Conservation (phyloP, 1,140 invertebrate species). For the Drosophila ohnishii region DNA sequence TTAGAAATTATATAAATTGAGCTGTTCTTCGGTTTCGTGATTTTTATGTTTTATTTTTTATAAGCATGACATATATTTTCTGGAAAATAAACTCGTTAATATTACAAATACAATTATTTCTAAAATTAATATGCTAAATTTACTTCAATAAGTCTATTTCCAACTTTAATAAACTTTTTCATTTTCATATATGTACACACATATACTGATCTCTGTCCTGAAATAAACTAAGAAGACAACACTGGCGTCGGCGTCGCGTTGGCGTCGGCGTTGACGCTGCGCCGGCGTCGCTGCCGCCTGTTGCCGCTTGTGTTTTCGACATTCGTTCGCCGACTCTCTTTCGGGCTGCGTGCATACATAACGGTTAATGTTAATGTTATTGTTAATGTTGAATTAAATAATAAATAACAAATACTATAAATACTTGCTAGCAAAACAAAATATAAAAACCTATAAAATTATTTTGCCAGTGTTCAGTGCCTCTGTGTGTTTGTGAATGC, state of each 20-base stretch:
- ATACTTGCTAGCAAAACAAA: slow-evolving; percentile 15
- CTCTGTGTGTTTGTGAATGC: slow-evolving; percentile 39
- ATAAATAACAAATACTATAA: slow-evolving; percentile 21
- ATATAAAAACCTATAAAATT: slow-evolving; percentile 9
- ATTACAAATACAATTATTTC: too few species aligned
- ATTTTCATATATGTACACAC: background rate
- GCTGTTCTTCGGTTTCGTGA: too few species aligned
- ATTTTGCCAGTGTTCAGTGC: slow-evolving; percentile 6
- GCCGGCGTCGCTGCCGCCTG: slow-evolving; percentile 44
- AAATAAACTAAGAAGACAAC: background rate
- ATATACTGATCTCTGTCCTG: background rate
- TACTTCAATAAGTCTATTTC: too few species aligned
- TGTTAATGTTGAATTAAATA: slow-evolving; percentile 45
- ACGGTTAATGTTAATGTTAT: slow-evolving; percentile 52
- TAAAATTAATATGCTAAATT: too few species aligned
- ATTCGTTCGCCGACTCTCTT: slow-evolving; percentile 70
- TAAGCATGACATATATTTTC: too few species aligned
- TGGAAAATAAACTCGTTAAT: too few species aligned
- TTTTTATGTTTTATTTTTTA: too few species aligned
- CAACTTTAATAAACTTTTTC: background rate
- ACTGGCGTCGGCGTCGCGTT: slow-evolving; percentile 16
- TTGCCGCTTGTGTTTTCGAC: slow-evolving; percentile 46
- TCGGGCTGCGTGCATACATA: slow-evolving; percentile 50
- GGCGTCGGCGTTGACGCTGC: slow-evolving; percentile 45
- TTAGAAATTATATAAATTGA: too few species aligned